Evolutionary conservation across 2,113 vertebrate genomes (phyloP).

Genomic region (Dendrocopos noguchii): DNA sequence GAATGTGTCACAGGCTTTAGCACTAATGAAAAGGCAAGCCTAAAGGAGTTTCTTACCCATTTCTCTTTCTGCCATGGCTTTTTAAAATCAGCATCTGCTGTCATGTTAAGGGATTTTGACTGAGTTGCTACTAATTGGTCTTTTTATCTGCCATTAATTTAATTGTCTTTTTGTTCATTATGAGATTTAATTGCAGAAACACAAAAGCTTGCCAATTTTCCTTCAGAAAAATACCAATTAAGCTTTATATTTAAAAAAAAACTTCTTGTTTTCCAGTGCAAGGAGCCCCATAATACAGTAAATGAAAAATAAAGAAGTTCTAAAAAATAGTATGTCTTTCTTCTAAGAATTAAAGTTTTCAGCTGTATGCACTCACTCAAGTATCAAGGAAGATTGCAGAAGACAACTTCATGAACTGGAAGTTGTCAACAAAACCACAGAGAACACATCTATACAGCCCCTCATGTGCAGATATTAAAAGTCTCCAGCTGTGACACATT

Average conservation of each 20-base stretch:
- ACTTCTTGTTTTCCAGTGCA: background rate
- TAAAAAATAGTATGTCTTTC: background rate
- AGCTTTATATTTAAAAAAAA: background rate
- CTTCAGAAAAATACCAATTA: background rate
- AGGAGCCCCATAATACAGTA: background rate
- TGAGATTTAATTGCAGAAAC: background rate
- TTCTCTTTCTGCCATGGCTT: conserved; percentile 15
- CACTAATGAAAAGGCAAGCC: background rate
- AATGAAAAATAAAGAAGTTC: background rate
- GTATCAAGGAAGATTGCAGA: background rate
- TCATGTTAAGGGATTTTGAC: background rate
- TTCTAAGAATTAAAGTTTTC: background rate
- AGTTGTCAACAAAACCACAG: background rate
- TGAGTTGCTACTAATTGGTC: background rate
- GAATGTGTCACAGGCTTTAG: background rate
- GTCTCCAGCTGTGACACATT: background rate
- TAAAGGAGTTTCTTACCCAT: background rate
- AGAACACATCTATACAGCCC: background rate
- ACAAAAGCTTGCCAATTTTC: background rate
- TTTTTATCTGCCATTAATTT: conserved; percentile 15
- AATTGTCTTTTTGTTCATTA: conserved; percentile 2
- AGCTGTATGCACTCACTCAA: background rate
- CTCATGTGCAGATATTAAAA: background rate
- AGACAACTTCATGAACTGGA: background rate
- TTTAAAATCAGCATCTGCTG: background rate